Conservation (phyloP, 2,113 vertebrate species). For the Oryzias melastigma region DNA sequence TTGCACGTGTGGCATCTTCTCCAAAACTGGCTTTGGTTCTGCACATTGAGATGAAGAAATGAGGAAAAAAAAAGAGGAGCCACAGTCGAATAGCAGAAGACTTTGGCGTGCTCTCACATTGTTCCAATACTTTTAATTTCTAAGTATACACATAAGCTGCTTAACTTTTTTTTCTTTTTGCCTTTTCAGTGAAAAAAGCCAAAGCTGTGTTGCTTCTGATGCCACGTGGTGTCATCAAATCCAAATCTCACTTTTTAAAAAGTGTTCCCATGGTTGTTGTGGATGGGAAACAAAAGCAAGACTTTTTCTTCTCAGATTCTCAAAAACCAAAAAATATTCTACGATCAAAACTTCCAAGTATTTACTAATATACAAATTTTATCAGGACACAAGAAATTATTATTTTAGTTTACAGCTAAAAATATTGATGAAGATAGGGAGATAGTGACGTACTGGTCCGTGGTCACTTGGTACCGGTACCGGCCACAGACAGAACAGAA, state of each 20-base stretch:
- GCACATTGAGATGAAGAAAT: slow-evolving; percentile 9
- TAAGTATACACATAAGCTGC: slow-evolving; percentile 62
- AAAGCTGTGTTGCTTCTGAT: slow-evolving; percentile 54
- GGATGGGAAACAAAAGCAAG: slow-evolving; percentile 16
- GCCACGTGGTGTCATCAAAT: slow-evolving; percentile 33
- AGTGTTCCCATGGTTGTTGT: slow-evolving; percentile 10
- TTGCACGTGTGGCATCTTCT: slow-evolving; percentile 30
- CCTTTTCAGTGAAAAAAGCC: slow-evolving; percentile 54
- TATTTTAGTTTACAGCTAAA: no score
- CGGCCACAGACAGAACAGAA: no score
- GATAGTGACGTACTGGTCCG: no score
- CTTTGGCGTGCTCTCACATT: slow-evolving; percentile 23
- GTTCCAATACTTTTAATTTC: slow-evolving; percentile 66
- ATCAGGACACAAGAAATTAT: no score
- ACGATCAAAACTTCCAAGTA: no score
- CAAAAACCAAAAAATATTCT: neutral
- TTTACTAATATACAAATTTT: no score
- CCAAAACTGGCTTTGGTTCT: slow-evolving; percentile 20
- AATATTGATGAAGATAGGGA: no score
- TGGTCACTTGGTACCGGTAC: no score
- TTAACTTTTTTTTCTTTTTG: slow-evolving; percentile 60
- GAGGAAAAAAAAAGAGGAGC: slow-evolving; percentile 28
- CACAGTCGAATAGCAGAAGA: slow-evolving; percentile 11
- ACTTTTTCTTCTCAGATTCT: neutral
- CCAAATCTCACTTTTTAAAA: slow-evolving; percentile 28